Conservation (phyloP, 2,888 invertebrate genomes). For the Pegoplata infirma region DNA sequence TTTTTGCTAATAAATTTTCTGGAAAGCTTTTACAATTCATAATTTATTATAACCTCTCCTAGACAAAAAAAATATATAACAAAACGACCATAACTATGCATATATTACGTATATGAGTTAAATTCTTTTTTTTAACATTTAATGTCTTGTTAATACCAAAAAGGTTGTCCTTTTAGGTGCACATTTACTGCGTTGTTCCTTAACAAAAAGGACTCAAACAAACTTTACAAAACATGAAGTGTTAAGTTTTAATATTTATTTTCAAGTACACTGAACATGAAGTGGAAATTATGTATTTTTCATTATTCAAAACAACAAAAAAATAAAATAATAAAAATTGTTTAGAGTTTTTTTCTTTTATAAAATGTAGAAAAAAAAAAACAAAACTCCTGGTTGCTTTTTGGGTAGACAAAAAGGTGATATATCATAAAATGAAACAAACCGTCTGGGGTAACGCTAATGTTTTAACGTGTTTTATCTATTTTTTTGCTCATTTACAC, state of each 20-base stretch:
- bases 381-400: conserved; percentile 28
- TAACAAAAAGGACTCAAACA: conserved; percentile 8
- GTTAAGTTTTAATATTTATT: conserved; percentile 46
- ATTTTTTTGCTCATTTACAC: conserved; percentile 35
- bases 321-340: not conserved
- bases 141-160: conserved; percentile 41
- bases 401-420: conserved; percentile 43
- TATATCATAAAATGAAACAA: conserved; percentile 47
- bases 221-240: conserved; percentile 37
- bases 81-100: conserved; percentile 22
- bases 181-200: conserved; percentile 19
- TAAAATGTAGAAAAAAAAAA: not conserved
- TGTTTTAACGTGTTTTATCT: conserved; percentile 58
- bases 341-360: not conserved
- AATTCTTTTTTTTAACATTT: conserved; percentile 51
- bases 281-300: conserved; percentile 19
- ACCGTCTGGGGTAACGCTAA: conserved; percentile 46
- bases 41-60: not conserved
- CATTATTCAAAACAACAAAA: conserved; percentile 21
- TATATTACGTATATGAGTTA: conserved; percentile 28
- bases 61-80: not conserved
- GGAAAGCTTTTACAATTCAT: not conserved
- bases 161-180: conserved; percentile 19
- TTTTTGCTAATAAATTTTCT: conserved; percentile 39
- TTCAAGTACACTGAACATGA: conserved; percentile 36